Percentiles rank a stretch among this genome's conserved stretches.
These are phyloP conservation scores for Pachypeltis micranthus DNA, from an alignment of 1,140 invertebrate genomes.

Conservation along the genomic window DNA sequence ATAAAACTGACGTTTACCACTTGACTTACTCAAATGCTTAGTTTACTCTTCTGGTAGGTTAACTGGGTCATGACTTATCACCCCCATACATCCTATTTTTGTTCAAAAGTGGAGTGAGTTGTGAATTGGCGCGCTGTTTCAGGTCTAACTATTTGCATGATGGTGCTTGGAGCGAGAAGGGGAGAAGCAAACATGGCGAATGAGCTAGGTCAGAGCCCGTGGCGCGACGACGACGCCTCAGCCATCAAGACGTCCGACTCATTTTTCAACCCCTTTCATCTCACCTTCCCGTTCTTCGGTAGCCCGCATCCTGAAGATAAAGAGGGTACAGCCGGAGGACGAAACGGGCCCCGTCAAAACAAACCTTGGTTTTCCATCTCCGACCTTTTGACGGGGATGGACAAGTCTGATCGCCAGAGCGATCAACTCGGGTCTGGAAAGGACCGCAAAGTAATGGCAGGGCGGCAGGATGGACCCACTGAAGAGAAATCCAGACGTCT, in stretches of 20 bases:
- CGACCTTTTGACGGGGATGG: not conserved
- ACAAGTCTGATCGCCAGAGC: too few relatives aligned
- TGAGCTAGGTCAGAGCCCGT: not conserved
- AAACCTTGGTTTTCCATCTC: not conserved
- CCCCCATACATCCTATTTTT: too few relatives aligned
- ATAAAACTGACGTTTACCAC: too few relatives aligned
- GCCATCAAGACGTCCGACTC: not conserved
- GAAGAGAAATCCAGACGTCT: too few relatives aligned
- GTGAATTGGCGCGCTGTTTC: too few relatives aligned
- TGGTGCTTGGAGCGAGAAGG: not conserved
- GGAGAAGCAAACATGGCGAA: not conserved
- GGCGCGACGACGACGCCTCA: not conserved
- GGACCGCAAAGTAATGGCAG: too few relatives aligned
- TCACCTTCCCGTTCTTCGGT: not conserved
- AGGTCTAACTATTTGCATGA: not conserved
- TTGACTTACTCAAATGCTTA: too few relatives aligned
- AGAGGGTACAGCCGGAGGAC: not conserved
- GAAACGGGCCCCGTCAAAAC: not conserved
- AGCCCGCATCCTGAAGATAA: not conserved
- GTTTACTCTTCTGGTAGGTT: too few relatives aligned
- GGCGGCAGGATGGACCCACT: too few relatives aligned
- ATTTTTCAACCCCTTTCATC: not conserved
- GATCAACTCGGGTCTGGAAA: too few relatives aligned
- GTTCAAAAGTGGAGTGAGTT: too few relatives aligned
- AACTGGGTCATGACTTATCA: too few relatives aligned